Evolutionary conservation across 2,797 vertebrate species (phyloP).

Genomic region (Danio choprae): DNA sequence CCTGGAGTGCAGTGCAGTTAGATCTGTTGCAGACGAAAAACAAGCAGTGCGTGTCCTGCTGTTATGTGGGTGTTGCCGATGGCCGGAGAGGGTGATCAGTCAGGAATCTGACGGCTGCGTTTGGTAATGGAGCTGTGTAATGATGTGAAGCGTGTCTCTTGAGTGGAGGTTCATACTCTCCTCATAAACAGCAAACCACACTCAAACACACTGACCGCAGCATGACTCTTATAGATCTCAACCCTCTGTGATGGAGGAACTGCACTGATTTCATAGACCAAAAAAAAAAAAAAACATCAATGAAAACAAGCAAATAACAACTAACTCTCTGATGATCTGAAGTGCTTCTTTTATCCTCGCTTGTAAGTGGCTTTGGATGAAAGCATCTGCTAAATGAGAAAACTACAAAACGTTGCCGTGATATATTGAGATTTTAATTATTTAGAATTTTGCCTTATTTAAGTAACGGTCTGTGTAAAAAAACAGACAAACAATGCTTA

Average conservation of each 20-base stretch:
- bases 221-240: not conserved
- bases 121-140: constrained; percentile 43
- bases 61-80: constrained; percentile 29
- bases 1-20: constrained; percentile 4
- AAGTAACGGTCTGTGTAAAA: not conserved
- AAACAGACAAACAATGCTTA: not conserved
- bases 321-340: no score
- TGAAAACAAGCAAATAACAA: not conserved
- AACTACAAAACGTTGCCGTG: not conserved
- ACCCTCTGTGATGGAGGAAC: constrained; percentile 8
- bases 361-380: no score
- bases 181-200: constrained; percentile 18
- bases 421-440: not conserved
- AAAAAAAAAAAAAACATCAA: not conserved
- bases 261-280: not conserved
- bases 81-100: constrained; percentile 45
- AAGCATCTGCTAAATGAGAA: no score
- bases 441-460: not conserved
- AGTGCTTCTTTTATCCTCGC: no score
- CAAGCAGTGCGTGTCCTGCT: constrained; percentile 15
- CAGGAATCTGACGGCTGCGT: constrained; percentile 37
- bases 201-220: constrained; percentile 22
- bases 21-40: constrained; percentile 19
- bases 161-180: constrained; percentile 18
- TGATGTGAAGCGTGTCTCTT: constrained; percentile 32